These are phyloP conservation scores for Urocitellus parryii DNA, from an alignment of 2,113 vertebrate genomes.

Conservation along the genomic window DNA sequence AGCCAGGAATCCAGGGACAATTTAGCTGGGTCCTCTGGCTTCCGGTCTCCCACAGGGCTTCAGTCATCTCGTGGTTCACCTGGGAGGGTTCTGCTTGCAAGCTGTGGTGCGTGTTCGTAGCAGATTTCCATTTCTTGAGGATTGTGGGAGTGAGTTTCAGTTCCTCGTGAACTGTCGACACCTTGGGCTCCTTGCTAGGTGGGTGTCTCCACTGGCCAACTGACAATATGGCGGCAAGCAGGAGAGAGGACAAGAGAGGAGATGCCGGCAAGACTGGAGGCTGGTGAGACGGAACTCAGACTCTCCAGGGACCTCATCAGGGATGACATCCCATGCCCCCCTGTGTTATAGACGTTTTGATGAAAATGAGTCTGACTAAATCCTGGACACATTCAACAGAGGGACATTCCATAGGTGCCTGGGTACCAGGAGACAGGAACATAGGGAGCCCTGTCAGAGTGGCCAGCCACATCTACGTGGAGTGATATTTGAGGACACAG, in stretches of 20 bases:
- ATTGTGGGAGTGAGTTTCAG: not conserved
- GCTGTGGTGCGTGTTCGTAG: not conserved
- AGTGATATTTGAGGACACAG: not conserved
- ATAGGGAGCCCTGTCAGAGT: not conserved
- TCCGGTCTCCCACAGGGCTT: accelerated
- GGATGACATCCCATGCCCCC: not conserved
- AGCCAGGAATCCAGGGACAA: not conserved
- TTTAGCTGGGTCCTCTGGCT: not conserved
- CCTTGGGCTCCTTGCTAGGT: accelerated
- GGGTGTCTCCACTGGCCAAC: not conserved
- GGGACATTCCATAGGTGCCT: not conserved
- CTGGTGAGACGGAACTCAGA: not conserved
- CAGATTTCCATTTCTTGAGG: not conserved
- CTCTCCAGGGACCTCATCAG: not conserved
- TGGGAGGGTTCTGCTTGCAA: not conserved
- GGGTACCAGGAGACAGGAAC: not conserved
- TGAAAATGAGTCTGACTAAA: not conserved
- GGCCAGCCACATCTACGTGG: not conserved
- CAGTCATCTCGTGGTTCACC: not conserved
- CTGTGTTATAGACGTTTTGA: not conserved
- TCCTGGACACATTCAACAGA: not conserved
- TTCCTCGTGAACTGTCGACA: not conserved
- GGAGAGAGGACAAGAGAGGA: not conserved
- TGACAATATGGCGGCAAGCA: not conserved
- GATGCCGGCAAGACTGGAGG: not conserved